Evolutionary conservation across 1,140 invertebrate species (phyloP), one percentile per base, ranked within the genome.

Genomic region (Pararge aegeria): DNA sequence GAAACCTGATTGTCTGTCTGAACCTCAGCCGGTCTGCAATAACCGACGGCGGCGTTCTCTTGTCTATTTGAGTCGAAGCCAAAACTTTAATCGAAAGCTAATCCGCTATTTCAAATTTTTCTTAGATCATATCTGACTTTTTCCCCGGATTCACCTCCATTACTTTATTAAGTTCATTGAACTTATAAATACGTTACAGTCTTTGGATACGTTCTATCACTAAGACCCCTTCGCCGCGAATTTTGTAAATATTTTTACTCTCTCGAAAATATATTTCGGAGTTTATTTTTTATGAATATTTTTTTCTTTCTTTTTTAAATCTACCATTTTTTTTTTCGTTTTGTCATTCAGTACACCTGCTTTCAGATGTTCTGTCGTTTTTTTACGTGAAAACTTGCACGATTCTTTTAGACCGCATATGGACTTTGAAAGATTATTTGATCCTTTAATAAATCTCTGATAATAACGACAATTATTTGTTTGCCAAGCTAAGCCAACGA

Each of bases 231-330:
- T 75, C 71, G 64, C 77, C 66, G 74, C 74, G 70, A 71, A 51
- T 42, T 34, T 73, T 89, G 83, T 89, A 87, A 89, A 87, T 87
- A 89, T 24, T 24, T 81, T 73, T 69, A 67, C 72, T 85, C 78
- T 79, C 82, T 80, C 86, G 82, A 87, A 89, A 89, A 84, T 87
- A 86, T 83, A 83, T 84, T 87, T 82, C 80, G 83, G 83, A 87
- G 83, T 68, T 75, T 62, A 70, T 66, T 70, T 71, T 60, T 69
- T 57, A 66, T 63, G 54, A 66, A 73, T 73, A 75, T 77, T 71
- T 77, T 70, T 64, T 64, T 68, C 44, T 76, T 56, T 64, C 60
- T 55, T 58, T 64, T 66, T 64, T 57, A 65, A 59, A 56, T 46
- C 56, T 62, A 65, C 67, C 61, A 61, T 49, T 66, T 63, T 68